Base-by-base conservation (phyloP, 2,888 invertebrate genomes). In the Agriopis aurantiaria region DNA sequence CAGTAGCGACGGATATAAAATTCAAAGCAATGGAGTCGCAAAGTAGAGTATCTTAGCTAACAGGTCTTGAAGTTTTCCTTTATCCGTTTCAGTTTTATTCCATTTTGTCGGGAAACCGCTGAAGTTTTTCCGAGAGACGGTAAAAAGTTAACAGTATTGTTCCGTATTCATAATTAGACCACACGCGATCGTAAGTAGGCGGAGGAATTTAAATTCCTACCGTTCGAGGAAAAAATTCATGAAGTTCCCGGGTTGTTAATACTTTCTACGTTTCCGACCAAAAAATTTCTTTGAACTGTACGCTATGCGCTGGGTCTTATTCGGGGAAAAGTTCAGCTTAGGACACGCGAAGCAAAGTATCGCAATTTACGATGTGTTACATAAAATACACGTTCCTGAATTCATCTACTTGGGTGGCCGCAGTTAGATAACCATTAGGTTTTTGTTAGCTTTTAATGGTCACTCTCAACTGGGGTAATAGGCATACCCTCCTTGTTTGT, bases 101-200 rank as follows among this genome's bases (percentile, higher is more conserved):
- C 82, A 86, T 85, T 89, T 86, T 82, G 82, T 80, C 77, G 82
- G 84, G 80, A 88, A 87, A 86, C 76, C 75, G 78, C 73, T 78
- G 79, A 81, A 82, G 82, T 85, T 85, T 86, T 83, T 78, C 77
- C 75, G 72, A 72, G 72, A 69, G 72, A 57, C 73, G 71, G 78
- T 82, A 82, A 85, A 85, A 85, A 72, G 73, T 81, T 82, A 83
- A 81, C 80, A 82, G 80, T 81, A 84, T 84, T 85, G 83, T 83
- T 80, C 83, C 80, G 85, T 87, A 87, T 87, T 91, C 90, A 91
- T 90, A 91, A 92, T 92, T 88, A 93, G 93, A 93, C 93, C 93
- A 93, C 93, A 93, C 93, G 92, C 93, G 90, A 92, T 87, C 88
- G 88, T 83, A 91, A 88, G 84, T 84, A 88, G 88, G 81, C 82